Evolutionary conservation across 2,888 invertebrate genomes (phyloP).

Genomic region (Seladonia tumulorum): DNA sequence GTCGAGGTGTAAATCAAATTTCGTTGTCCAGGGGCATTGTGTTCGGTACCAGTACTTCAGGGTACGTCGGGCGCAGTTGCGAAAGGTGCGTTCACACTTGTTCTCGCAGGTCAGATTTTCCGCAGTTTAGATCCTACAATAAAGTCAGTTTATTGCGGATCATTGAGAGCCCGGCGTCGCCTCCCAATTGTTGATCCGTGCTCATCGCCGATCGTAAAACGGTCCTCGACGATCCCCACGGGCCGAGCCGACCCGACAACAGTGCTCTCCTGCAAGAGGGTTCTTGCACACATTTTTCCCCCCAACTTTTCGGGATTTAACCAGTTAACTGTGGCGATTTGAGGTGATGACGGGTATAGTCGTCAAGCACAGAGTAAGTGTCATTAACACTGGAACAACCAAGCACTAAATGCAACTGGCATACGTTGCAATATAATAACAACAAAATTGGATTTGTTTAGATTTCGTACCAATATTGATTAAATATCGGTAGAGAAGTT

Average conservation of each 20-base stretch:
- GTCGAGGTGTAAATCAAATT: conserved; percentile 66
- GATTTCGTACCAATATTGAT: no score
- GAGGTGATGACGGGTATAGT: no score
- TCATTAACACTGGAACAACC: no score
- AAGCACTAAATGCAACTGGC: no score
- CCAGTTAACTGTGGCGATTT: no score
- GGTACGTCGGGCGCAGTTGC: conserved; percentile 48
- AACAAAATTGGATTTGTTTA: no score
- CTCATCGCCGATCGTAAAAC: conserved; percentile 73
- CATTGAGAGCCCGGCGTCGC: conserved; percentile 71
- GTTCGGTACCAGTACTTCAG: conserved; percentile 55
- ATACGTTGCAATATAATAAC: no score
- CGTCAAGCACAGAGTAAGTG: no score
- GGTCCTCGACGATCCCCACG: conserved; percentile 35
- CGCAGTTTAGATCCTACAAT: conserved; percentile 58
- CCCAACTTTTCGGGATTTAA: neutral
- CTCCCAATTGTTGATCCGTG: conserved; percentile 75
- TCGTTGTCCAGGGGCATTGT: conserved; percentile 57
- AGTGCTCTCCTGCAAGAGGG: neutral
- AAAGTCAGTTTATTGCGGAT: conserved; percentile 72
- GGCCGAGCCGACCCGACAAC: neutral
- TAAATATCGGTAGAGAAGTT: no score
- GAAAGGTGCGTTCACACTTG: conserved; percentile 61
- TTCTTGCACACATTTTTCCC: neutral
- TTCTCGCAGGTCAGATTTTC: conserved; percentile 41